Percentiles rank a stretch among this genome's conserved stretches.
phyloP scores from a whole-genome alignment of 2,888 invertebrate species.

The Cryptus armator region DNA sequence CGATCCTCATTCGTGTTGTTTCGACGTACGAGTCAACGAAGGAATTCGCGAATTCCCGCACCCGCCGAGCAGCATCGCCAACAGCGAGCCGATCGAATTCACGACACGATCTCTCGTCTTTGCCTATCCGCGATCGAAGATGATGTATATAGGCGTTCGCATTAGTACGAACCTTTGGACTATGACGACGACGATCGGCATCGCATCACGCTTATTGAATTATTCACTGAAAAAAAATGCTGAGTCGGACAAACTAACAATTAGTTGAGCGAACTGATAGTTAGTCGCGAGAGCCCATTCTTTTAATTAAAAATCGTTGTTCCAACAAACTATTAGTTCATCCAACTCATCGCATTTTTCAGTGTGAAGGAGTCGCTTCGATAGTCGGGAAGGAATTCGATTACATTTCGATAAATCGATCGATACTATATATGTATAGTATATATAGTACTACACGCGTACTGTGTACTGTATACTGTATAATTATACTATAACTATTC shows the following conservation, averaged over 20 bases:
- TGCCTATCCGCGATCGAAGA: slow-evolving; percentile 25
- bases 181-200: slow-evolving; percentile 30
- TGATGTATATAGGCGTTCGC: slow-evolving; percentile 37
- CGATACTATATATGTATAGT: too few relatives aligned
- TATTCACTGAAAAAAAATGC: not conserved
- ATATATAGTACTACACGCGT: too few relatives aligned
- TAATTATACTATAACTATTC: too few relatives aligned
- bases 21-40: slow-evolving; percentile 32
- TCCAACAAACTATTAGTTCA: too few relatives aligned
- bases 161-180: slow-evolving; percentile 17
- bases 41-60: slow-evolving; percentile 55
- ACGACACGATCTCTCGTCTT: slow-evolving; percentile 44
- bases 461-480: too few relatives aligned
- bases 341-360: too few relatives aligned
- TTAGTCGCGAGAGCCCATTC: too few relatives aligned
- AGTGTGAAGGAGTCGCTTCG: slow-evolving; percentile 21
- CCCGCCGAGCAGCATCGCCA: slow-evolving; percentile 23
- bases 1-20: slow-evolving; percentile 45
- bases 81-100: slow-evolving; percentile 55
- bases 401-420: not conserved
- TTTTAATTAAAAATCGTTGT: too few relatives aligned
- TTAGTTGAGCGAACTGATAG: not conserved
- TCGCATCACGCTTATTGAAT: slow-evolving; percentile 46
- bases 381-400: slow-evolving; percentile 29
- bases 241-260: not conserved